phyloP scores from a whole-genome alignment of 1,140 invertebrate genomes.

The Potamilus streckersoni region DNA sequence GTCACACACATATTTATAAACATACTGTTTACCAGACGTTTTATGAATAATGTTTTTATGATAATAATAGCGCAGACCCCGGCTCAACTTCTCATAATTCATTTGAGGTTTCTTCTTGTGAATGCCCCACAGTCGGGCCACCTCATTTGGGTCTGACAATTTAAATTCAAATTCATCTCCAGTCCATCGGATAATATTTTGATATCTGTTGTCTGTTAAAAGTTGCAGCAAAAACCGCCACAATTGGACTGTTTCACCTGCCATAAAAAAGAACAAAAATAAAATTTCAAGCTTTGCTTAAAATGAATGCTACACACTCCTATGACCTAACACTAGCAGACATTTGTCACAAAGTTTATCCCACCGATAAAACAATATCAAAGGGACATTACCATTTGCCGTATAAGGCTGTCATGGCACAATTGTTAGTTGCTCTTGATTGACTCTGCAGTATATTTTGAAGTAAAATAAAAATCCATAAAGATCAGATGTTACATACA shows the following conservation, averaged over 20 bases:
- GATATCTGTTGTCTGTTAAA: constrained; percentile 95
- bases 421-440: no score
- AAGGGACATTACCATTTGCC: no score
- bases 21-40: constrained; percentile 91
- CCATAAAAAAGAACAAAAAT: constrained; percentile 37
- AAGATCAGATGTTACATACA: no score
- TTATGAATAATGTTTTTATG: constrained; percentile 99
- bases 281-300: no score
- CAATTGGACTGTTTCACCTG: constrained; percentile 71
- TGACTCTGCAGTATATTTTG: no score
- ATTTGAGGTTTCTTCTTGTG: constrained; percentile 99
- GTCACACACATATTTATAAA: constrained; percentile 97
- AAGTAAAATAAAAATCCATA: no score
- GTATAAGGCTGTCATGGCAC: no score
- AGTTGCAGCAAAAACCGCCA: constrained; percentile 98
- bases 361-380: no score
- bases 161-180: constrained; percentile 99
- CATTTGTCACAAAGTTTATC: no score
- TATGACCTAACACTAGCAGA: no score
- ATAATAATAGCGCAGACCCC: constrained; percentile 97
- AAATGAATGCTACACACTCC: no score
- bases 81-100: constrained; percentile 98
- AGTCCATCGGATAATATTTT: constrained; percentile 97
- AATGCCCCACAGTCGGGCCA: constrained; percentile 95
- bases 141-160: constrained; percentile 97